Evolutionary conservation across 1,140 invertebrate genomes (phyloP), one percentile per base, ranked within the genome.

Genomic region (Achatina immaculata): DNA sequence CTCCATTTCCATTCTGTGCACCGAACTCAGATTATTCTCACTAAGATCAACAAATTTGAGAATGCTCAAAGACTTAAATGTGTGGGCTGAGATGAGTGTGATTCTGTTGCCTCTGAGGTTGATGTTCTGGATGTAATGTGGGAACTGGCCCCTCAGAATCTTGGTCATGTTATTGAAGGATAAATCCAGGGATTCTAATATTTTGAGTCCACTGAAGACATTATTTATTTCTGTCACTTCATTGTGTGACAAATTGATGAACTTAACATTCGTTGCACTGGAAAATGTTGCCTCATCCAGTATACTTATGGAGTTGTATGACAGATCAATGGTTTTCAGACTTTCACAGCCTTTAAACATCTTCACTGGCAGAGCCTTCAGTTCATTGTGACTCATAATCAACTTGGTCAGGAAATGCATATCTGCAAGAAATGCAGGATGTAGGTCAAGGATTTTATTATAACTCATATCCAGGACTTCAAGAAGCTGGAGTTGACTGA

Each of bases 211-310:
- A n/a, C 36, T 75, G 24, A 85, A 79, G 16, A 75, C 75, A 19
- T 45, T 66, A 2, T 51, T 73, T 21, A 85, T 81, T 58, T 83
- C 77, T 34, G 40, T 76, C 0, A 87, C 74, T 42, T 83, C 66
- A 73, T 86, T 86, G n/a, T 80, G 38, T n/a, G 82, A 80, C 16
- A 87, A 40, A 74, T 83, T 75, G 28, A 85, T 48, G 7, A 62
- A 34, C 28, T 82, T 36, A 19, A 85, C 38, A 28, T 9, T 62
- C 3, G 38, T 43, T 14, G 66, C 34, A 11, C 58, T 51, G 24
- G 65, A 28, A 77, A 84, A 85, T 24, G 74, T 45, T 9, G 38
- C 43, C n/a, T 62, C 82, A 24, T 55, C 51, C 38, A 84, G 62
- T 19, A 3, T 9, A 19, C 21, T 51, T n/a, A 86, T 73, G 1